A percentile compares a stretch with the other conserved stretches of the same genome.
Conservation (phyloP, 2,113 vertebrate genomes). For the Clupea harengus region DNA sequence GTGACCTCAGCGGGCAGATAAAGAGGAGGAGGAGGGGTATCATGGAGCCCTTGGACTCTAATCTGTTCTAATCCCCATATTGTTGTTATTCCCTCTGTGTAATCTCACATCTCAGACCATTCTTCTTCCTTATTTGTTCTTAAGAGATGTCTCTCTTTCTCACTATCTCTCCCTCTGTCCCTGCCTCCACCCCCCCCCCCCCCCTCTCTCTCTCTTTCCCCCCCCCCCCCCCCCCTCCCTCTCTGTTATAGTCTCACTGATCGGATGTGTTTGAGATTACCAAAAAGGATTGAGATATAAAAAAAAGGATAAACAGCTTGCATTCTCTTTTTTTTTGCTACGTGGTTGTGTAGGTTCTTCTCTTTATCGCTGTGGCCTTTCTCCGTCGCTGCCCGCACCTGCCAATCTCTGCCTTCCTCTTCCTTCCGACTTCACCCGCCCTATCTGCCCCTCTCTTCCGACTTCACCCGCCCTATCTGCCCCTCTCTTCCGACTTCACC, state of each 20-base stretch:
- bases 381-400: too few species aligned
- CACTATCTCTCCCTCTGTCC: not conserved
- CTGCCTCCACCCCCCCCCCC: not conserved
- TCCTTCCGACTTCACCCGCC: not conserved
- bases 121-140: not conserved
- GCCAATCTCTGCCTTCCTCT: too few species aligned
- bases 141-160: not conserved
- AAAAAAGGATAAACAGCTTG: too few species aligned
- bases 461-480: conserved; percentile 18
- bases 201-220: not conserved
- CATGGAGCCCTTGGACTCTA: not conserved
- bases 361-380: too few species aligned
- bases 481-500: conserved; percentile 15
- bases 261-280: too few species aligned
- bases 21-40: not conserved
- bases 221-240: conserved; percentile 13
- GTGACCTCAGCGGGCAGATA: not conserved
- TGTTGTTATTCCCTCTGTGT: not conserved
- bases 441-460: not conserved
- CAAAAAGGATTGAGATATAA: too few species aligned
- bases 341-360: too few species aligned
- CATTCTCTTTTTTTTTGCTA: too few species aligned
- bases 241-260: not conserved
- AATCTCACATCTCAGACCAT: not conserved
- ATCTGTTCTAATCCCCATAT: not conserved